Base-by-base conservation (phyloP, 2,113 vertebrate genomes). In the Callaeas wilsoni region DNA sequence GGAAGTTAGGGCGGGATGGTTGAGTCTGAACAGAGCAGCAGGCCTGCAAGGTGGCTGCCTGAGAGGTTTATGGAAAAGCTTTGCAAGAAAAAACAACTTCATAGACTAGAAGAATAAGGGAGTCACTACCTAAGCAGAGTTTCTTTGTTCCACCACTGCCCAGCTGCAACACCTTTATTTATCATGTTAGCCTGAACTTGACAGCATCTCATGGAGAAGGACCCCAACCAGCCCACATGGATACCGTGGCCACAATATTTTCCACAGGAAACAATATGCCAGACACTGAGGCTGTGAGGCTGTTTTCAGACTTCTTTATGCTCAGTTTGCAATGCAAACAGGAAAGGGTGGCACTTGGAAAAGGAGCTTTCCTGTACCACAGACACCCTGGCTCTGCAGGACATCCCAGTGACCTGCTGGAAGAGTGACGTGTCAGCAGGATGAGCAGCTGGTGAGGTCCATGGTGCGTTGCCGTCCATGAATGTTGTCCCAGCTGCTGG, bases 321-420 rank as follows among this genome's bases (percentile, higher is more conserved):
- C 90, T 96, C 87, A 52, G 62, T 91, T 64, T 87, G 65, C 92
- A 90, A 13, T 60, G 69, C 90, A 91, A 96, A 93, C 94, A 96
- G 94, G 85, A 93, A 97, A 94, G 90, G 93, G 78, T 85, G 90
- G 92, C 84, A 35, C 92, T 84, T 71, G 93, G 78, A 78, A 65
- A 74, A 73, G 46, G 68, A 94, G 65, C 87, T 95, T 93, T 95
- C 84, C 96, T 91, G 22, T 52, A 56, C 82, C 85, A 84, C 53
- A 84, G 96, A 68, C 74, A 68, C 6, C 13, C 65, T 85, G 95
- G 68, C 46, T 33, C 19, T 89, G 78, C 65, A 68, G 84, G 56
- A 56, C 56, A 35, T 81, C 47, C 65, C 84, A 84, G 77, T 26
- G 65, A 33, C 69, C 77, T 56, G 95, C 69, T 84, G 77, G 65